phyloP scores from a whole-genome alignment of 2,113 vertebrate species.

The Carassius auratus region DNA sequence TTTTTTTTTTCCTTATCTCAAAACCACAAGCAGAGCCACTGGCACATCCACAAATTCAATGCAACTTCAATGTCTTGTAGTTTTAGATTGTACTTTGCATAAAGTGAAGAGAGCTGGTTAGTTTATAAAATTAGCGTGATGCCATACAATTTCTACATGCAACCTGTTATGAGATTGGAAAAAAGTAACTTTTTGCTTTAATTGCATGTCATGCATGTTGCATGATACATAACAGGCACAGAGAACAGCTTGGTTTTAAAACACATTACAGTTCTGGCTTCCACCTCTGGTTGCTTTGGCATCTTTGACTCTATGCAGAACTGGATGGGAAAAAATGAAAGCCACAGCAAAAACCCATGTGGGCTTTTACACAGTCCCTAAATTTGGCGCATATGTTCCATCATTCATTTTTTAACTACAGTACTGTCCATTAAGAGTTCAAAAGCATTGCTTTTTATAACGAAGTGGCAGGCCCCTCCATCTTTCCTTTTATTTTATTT shows the following conservation, averaged over 20 bases:
- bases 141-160: not conserved
- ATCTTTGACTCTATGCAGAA: conserved; percentile 12
- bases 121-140: not conserved
- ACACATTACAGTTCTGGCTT: not conserved
- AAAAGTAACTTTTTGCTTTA: not conserved
- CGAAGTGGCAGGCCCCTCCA: not conserved
- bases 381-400: conserved; percentile 31
- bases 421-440: conserved; percentile 41
- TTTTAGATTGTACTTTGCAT: not conserved
- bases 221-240: not conserved
- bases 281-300: not conserved
- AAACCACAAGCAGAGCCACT: not conserved
- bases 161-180: not conserved
- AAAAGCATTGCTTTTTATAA: conserved; percentile 44
- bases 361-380: conserved; percentile 30
- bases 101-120: not conserved
- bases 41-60: not conserved
- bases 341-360: conserved; percentile 12
- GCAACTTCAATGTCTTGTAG: not conserved
- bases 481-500: not conserved
- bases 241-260: conserved; percentile 11
- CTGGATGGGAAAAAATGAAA: not conserved
- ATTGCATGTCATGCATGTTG: conserved; percentile 7
- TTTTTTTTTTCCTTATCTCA: not conserved
- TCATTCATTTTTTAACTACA: conserved; percentile 55